Base-by-base conservation (phyloP, 2,113 vertebrate genomes). In the Platysteira castanea region DNA sequence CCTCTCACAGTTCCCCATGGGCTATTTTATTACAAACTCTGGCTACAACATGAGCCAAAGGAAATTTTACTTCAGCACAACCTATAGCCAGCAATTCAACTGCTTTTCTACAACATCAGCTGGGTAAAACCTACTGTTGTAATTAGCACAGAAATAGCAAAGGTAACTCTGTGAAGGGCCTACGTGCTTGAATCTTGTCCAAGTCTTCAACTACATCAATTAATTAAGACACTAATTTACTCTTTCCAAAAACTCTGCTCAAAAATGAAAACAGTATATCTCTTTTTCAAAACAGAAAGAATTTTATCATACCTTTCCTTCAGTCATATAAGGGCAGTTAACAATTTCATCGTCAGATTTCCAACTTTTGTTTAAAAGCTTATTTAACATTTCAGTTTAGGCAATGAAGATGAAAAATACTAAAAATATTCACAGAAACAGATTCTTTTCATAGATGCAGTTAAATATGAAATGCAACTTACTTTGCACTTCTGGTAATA, bases 401-500 rank as follows among this genome's bases (percentile, higher is more conserved):
- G n/a, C 8, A 70, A 54, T 5, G 21, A 90, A 78, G 64, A 89
- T 9, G 7, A 92, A 92, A 76, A 75, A 18, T 15, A 74, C 24
- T 50, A 24, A 49, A 76, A 85, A 49, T 24, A 67, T 42, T 77
- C 47, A 52, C 26, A 86, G 37, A 61, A 91, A 35, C 16, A 65
- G 12, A 52, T 26, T 82, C 7, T 50, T 76, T 50, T 76, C 54
- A 56, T 8, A 60, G 57, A 71, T 46, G 53, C 9, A 49, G 42
- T 53, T 83, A 70, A 69, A 65, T 35, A 65, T 23, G 16, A 92
- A 91, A 87, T 20, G 5, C 16, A 82, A 97, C 98, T 83, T 97
- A 99, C 99, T 24, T 99, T 98, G 96, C 97, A 99, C 95, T 99
- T 98, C 90, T 98, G 98, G 15, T 96, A 98, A 86, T 98, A 98